Evolutionary conservation across 1,140 invertebrate genomes (phyloP).

Genomic region (Medauroidea extradentata): DNA sequence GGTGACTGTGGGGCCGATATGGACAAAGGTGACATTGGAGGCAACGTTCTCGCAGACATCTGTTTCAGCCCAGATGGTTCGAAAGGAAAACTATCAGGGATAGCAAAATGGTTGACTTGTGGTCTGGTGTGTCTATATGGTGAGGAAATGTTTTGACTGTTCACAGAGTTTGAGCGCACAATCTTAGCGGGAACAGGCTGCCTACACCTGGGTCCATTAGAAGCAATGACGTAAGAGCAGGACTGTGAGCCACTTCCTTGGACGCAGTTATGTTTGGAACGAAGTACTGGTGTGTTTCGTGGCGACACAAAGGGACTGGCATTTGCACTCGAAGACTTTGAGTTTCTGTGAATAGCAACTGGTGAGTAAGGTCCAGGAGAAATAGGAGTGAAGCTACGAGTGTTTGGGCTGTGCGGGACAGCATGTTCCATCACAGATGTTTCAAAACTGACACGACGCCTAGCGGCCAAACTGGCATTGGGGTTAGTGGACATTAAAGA

Average conservation of each 20-base stretch:
- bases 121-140: constrained; percentile 10
- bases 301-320: constrained; percentile 83
- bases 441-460: constrained; percentile 58
- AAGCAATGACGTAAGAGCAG: no score
- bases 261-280: constrained; percentile 22
- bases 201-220: no score
- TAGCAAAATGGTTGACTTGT: constrained; percentile 31
- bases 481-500: neutral
- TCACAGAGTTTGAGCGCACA: constrained; percentile 9
- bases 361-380: constrained; percentile 65
- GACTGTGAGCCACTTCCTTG: constrained; percentile 18
- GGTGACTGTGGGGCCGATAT: constrained; percentile 18
- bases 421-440: constrained; percentile 44
- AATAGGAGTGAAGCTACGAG: constrained; percentile 75
- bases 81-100: constrained; percentile 10
- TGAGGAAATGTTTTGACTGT: neutral
- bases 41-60: neutral
- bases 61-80: constrained; percentile 6
- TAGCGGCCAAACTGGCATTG: constrained; percentile 27
- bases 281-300: constrained; percentile 57
- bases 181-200: neutral
- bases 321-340: constrained; percentile 41
- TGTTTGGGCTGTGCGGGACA: constrained; percentile 56
- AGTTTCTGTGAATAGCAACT: constrained; percentile 27
- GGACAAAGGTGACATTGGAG: constrained; percentile 17